These are phyloP conservation scores for Eumacrocentrus americanus DNA, from an alignment of 2,888 invertebrate genomes.

Conservation along the genomic window DNA sequence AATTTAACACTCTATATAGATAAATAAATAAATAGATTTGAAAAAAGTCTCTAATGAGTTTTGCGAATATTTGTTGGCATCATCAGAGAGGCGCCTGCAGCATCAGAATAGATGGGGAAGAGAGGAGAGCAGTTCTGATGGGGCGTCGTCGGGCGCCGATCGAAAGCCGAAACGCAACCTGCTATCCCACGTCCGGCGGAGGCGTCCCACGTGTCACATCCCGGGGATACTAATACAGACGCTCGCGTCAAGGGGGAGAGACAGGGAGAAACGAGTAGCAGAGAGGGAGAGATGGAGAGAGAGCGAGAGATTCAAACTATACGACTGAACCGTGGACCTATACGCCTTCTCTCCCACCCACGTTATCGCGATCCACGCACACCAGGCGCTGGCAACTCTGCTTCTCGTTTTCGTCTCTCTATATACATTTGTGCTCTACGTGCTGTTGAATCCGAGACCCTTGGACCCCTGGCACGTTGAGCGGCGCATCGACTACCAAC, in stretches of 20 bases:
- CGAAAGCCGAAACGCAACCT: conserved; percentile 29
- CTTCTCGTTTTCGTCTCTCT: conserved; percentile 5
- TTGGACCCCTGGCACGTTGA: conserved; percentile 33
- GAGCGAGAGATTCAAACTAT: conserved; percentile 16
- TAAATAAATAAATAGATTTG: neutral
- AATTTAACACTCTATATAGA: neutral
- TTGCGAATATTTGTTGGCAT: too few species aligned
- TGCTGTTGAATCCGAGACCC: conserved; percentile 7
- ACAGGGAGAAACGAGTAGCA: conserved; percentile 6
- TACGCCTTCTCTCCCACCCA: conserved; percentile 31
- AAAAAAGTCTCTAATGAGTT: neutral
- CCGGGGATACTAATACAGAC: conserved; percentile 25
- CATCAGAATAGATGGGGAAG: neutral
- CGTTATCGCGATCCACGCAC: conserved; percentile 31
- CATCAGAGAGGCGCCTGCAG: neutral
- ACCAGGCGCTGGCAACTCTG: conserved; percentile 13
- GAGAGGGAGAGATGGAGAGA: neutral
- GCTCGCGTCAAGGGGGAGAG: neutral
- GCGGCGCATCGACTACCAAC: conserved; percentile 16
- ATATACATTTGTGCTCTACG: neutral
- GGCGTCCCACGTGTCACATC: conserved; percentile 28
- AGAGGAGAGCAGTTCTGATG: neutral
- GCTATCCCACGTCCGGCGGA: conserved; percentile 28
- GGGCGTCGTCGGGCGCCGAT: conserved; percentile 15
- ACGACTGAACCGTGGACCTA: conserved; percentile 21